Conservation (phyloP, 2,113 vertebrate species). For the Oxyura jamaicensis region DNA sequence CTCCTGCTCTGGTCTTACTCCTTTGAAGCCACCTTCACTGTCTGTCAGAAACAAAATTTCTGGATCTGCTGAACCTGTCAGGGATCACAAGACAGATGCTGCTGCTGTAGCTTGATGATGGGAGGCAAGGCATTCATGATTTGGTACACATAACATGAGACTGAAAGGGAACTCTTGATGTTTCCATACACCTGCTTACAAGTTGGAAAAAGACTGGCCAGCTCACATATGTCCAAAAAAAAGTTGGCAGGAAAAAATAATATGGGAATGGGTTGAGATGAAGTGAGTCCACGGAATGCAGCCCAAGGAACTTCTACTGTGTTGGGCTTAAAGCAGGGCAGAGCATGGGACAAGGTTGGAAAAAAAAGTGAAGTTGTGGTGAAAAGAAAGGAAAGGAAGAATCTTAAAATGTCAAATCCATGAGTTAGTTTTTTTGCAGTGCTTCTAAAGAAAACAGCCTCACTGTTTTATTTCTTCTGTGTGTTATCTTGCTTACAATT, state of each 20-base stretch:
- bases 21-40: background rate
- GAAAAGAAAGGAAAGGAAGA: background rate
- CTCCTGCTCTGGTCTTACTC: background rate
- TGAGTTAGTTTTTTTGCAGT: background rate
- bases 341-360: background rate
- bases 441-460: background rate
- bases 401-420: background rate
- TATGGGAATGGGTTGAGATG: background rate
- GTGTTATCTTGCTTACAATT: background rate
- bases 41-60: rapidly evolving
- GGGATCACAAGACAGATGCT: background rate
- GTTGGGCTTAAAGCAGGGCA: background rate
- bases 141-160: rapidly evolving
- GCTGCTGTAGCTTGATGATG: rapidly evolving
- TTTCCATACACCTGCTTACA: background rate
- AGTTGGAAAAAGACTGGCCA: background rate
- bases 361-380: background rate
- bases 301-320: background rate
- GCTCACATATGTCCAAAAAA: background rate
- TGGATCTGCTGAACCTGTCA: background rate
- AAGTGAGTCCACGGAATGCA: background rate
- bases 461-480: background rate
- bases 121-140: rapidly evolving
- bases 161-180: background rate
- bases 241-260: background rate